Percentiles rank a stretch among this genome's conserved stretches.
Evolutionary conservation across 2,797 vertebrate species (phyloP).

Genomic region (Otolemur crassicaudatus): DNA sequence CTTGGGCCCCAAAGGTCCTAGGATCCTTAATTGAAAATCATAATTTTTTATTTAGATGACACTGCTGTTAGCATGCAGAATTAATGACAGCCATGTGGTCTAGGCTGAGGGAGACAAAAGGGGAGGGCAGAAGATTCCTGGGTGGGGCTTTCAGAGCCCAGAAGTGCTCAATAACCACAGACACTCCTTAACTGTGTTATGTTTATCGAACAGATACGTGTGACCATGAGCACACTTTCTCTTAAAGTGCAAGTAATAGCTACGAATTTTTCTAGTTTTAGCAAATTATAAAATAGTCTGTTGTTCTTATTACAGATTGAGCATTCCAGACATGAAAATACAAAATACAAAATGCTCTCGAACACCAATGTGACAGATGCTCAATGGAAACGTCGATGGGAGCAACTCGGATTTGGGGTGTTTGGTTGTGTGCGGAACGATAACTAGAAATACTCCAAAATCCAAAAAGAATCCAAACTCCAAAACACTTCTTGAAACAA

Average conservation of each 20-base stretch:
- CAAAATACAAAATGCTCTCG: background rate
- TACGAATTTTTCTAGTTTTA: conserved; percentile 46
- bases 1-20: conserved; percentile 40
- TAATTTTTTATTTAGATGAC: conserved; percentile 80
- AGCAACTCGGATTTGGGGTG: background rate
- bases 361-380: background rate
- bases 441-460: background rate
- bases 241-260: conserved; percentile 2
- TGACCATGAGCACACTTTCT: background rate
- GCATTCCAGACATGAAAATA: background rate
- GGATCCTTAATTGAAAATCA: conserved; percentile 69
- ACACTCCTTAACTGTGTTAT: background rate
- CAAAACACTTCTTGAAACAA: background rate
- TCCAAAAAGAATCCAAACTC: background rate
- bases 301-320: background rate
- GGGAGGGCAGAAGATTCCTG: background rate
- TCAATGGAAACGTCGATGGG: background rate
- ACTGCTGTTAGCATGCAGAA: conserved; percentile 73
- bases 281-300: conserved; percentile 12
- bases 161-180: background rate
- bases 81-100: conserved; percentile 65
- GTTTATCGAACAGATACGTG: background rate
- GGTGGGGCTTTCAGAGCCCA: conserved; percentile 36
- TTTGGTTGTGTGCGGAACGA: background rate
- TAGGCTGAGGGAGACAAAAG: conserved; percentile 19